phyloP scores from a whole-genome alignment of 2,797 vertebrate species.

The Neosilurus hyrtlii region DNA sequence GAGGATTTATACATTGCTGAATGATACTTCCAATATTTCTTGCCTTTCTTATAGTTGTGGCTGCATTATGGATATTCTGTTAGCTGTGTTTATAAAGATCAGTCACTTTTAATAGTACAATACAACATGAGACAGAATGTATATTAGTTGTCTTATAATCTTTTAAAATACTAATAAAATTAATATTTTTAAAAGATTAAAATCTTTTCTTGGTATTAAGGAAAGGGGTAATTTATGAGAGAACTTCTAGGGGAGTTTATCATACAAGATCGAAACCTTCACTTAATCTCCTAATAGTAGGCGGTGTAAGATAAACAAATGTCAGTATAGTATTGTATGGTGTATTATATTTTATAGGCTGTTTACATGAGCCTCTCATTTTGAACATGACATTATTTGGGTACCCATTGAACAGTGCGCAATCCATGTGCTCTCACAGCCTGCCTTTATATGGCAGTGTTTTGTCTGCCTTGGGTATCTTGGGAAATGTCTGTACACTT shows the following conservation, averaged over 20 bases:
- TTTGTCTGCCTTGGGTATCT: conserved; percentile 59
- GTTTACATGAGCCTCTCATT: conserved; percentile 28
- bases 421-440: conserved; percentile 39
- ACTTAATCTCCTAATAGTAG: conserved; percentile 17
- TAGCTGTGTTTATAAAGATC: conserved; percentile 64
- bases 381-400: conserved; percentile 21
- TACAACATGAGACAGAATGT: conserved; percentile 59
- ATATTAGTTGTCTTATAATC: conserved; percentile 58
- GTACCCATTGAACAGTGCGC: conserved; percentile 27
- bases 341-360: conserved; percentile 26
- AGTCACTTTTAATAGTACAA: conserved; percentile 23
- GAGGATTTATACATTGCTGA: not conserved
- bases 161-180: conserved; percentile 22
- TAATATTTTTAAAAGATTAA: not conserved
- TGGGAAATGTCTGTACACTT: conserved; percentile 55
- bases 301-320: conserved; percentile 37
- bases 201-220: conserved; percentile 39
- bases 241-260: conserved; percentile 59
- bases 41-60: not conserved
- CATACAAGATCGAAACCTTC: conserved; percentile 17
- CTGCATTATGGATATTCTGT: conserved; percentile 54
- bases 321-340: conserved; percentile 19
- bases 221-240: conserved; percentile 44
- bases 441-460: conserved; percentile 71
- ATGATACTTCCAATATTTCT: not conserved